These are phyloP conservation scores for Clangula hyemalis DNA, from an alignment of 2,797 vertebrate genomes.

Conservation along the genomic window DNA sequence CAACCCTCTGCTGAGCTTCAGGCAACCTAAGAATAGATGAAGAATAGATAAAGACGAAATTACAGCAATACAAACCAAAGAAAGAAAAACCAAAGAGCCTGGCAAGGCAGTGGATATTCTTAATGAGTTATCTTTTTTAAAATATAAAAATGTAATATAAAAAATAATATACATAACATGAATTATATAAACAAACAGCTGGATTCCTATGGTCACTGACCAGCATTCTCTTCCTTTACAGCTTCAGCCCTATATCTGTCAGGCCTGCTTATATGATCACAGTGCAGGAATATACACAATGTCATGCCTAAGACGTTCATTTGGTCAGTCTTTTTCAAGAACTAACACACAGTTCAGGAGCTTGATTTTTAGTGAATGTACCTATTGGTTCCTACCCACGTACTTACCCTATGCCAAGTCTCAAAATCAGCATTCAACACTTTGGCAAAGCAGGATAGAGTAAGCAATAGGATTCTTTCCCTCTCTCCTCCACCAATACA, in stretches of 20 bases:
- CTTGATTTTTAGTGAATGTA: background rate
- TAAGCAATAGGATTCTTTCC: background rate
- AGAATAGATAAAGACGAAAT: background rate
- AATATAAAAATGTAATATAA: too few relatives aligned
- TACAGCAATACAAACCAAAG: background rate
- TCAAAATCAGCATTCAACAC: background rate
- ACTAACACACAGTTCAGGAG: background rate
- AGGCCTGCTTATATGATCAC: background rate
- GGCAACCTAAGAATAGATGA: constrained; percentile 83
- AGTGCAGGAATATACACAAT: background rate
- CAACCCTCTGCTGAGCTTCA: constrained; percentile 94
- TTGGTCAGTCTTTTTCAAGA: background rate
- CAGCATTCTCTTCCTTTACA: background rate
- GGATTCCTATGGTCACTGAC: background rate
- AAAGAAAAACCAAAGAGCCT: too few relatives aligned
- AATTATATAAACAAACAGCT: too few relatives aligned
- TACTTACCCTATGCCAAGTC: background rate
- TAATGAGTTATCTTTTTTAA: background rate
- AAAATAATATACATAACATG: too few relatives aligned
- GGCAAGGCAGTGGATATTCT: background rate
- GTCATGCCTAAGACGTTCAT: background rate
- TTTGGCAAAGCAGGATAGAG: background rate
- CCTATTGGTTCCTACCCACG: background rate
- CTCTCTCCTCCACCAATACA: background rate
- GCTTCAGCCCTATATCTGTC: background rate